Evolutionary conservation across 2,113 vertebrate species (phyloP), one percentile per base, ranked within the genome.

Genomic region (Sarotherodon lohbergeri): DNA sequence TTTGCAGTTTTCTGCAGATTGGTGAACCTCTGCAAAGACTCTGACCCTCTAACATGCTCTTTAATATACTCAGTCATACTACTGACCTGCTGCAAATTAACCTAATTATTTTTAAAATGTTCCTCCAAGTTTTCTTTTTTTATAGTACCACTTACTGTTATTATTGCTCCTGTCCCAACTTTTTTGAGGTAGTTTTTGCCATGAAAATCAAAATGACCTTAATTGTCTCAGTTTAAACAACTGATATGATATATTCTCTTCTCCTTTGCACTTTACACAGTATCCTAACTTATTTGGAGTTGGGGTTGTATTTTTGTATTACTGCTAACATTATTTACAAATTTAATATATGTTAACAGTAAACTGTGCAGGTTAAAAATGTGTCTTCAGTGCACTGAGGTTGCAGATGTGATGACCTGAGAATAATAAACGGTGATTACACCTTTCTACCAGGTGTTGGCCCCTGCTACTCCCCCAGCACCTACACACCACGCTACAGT

Each of bases 401-500:
- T 61, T 32, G 52, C 14, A 24, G 1, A 68, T 54, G 17, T 36
- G 54, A 27, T 59, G 27, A 63, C 11, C 17, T 41, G 12, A 81
- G 56, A 36, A 32, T 56, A 52, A 84, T 22, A 34, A 59, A 11
- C 24, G 10, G 61, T 52, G 3, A 82, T 12, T 22, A 4, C 3
- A 55, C 3, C 3, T 54, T 27, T 54, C 56, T 27, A 13, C 43
- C 93, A 99, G 99, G 97, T 97, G 81, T 90, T 98, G 95, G 96
- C 97, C 39, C 96, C 97, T 5, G 93, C 96, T 3, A 97, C 95
- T 81, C 97, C 97, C 66, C 97, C 98, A 24, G 98, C 97, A 1
- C 98, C 99, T 32, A 99, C 98, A 90, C 98, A 98, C 92, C 99
- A 99, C 84, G 97, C 99, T 84, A 99, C 99, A 0, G 98, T 99